Evolutionary conservation across 2,113 vertebrate species (phyloP).

Genomic region (Baryphthengus martii): DNA sequence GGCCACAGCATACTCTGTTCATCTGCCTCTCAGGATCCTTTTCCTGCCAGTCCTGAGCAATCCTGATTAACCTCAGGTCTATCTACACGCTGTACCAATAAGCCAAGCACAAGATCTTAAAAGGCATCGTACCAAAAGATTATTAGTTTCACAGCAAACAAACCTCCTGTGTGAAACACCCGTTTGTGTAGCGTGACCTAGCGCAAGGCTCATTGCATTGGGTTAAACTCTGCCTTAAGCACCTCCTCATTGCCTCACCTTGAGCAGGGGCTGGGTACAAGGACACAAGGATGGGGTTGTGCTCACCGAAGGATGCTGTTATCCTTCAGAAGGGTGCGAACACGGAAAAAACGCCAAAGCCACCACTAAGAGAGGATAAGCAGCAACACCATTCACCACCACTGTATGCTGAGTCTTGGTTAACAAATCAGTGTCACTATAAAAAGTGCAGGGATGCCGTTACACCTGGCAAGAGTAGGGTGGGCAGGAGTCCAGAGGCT

Average conservation of each 20-base stretch:
- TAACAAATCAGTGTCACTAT: fast-evolving
- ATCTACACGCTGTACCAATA: neutral
- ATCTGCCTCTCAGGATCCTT: neutral
- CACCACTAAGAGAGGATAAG: neutral
- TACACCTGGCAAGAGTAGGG: neutral
- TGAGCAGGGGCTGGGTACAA: neutral
- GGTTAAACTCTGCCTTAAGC: neutral
- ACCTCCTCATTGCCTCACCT: neutral
- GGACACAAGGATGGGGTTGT: neutral
- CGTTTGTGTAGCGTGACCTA: neutral
- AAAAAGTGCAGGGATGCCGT: neutral
- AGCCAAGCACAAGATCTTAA: neutral
- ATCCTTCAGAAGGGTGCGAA: neutral
- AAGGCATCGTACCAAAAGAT: neutral
- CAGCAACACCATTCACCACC: neutral
- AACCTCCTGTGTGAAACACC: neutral
- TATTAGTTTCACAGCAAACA: neutral
- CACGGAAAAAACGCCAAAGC: neutral
- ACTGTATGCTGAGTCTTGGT: neutral
- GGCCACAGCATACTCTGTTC: neutral
- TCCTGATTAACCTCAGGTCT: neutral
- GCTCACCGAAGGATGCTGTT: neutral
- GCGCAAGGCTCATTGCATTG: neutral
- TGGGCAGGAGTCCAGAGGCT: neutral
- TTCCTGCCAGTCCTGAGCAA: neutral